phyloP scores from a whole-genome alignment of 2,113 vertebrate species.

The Podilymbus podiceps region DNA sequence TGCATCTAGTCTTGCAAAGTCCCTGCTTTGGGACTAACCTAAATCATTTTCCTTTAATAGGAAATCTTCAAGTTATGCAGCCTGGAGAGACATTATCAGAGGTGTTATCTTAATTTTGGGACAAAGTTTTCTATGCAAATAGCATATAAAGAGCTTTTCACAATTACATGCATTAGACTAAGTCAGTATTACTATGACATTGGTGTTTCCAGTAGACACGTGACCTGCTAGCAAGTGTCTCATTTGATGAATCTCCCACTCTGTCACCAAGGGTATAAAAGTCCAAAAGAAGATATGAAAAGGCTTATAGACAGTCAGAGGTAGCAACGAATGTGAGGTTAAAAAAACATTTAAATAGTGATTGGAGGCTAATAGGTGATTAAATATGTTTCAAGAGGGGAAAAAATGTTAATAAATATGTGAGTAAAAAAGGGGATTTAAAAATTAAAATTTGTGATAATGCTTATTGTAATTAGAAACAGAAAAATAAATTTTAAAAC shows the following conservation, averaged over 20 bases:
- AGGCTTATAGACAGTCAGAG: background rate
- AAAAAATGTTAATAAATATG: background rate
- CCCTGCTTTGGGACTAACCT: background rate
- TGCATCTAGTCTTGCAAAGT: background rate
- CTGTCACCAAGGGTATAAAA: background rate
- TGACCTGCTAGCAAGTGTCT: background rate
- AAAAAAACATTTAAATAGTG: background rate
- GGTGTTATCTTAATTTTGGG: background rate
- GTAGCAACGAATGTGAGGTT: background rate
- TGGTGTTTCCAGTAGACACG: background rate
- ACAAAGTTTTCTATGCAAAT: background rate
- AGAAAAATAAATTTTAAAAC: background rate
- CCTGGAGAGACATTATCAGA: background rate
- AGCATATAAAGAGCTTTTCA: background rate
- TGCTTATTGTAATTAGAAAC: background rate
- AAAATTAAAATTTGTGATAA: background rate
- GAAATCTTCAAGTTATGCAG: background rate
- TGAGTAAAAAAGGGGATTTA: background rate
- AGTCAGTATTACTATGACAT: background rate
- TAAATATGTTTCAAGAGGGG: background rate
- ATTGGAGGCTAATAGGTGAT: background rate
- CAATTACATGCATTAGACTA: background rate
- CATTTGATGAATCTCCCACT: background rate
- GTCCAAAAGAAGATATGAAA: background rate
- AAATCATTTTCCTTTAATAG: background rate